A percentile compares a stretch with the other conserved stretches of the same genome.
phyloP scores from a whole-genome alignment of 1,140 invertebrate species.

The Caenorhabditis tropicalis region DNA sequence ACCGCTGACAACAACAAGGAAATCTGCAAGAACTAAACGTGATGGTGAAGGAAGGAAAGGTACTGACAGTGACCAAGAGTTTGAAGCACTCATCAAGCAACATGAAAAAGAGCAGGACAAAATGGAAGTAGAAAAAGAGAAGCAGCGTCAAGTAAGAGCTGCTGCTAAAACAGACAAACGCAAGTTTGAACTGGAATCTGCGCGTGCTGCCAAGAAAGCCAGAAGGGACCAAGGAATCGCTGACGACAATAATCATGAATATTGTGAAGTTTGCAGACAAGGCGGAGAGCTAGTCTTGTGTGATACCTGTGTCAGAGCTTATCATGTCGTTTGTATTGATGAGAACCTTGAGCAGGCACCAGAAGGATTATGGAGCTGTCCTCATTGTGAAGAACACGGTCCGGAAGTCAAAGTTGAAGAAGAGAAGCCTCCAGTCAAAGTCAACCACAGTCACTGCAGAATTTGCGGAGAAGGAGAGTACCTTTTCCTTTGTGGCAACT shows the following conservation, averaged over 20 bases:
- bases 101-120: constrained; percentile 51
- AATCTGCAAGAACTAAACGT: constrained; percentile 58
- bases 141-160: background rate
- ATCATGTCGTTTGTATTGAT: constrained; percentile 96
- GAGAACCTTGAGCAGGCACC: constrained; percentile 92
- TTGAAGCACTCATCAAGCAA: constrained; percentile 51
- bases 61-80: constrained; percentile 55
- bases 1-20: background rate
- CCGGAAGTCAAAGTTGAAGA: constrained; percentile 72
- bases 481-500: constrained; percentile 94
- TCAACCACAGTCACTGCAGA: constrained; percentile 88
- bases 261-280: constrained; percentile 99
- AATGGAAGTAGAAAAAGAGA: constrained; percentile 49
- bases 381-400: constrained; percentile 81
- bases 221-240: constrained; percentile 44
- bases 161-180: constrained; percentile 28
- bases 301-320: constrained; percentile 96
- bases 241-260: constrained; percentile 92
- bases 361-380: constrained; percentile 92
- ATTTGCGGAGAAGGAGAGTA: constrained; percentile 97
- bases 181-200: constrained; percentile 58
- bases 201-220: constrained; percentile 52
- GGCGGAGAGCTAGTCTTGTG: constrained; percentile 99
- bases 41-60: constrained; percentile 48
- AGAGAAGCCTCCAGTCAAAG: constrained; percentile 88